phyloP scores from a whole-genome alignment of 1,140 invertebrate genomes.

The Eurosta solidaginis region DNA sequence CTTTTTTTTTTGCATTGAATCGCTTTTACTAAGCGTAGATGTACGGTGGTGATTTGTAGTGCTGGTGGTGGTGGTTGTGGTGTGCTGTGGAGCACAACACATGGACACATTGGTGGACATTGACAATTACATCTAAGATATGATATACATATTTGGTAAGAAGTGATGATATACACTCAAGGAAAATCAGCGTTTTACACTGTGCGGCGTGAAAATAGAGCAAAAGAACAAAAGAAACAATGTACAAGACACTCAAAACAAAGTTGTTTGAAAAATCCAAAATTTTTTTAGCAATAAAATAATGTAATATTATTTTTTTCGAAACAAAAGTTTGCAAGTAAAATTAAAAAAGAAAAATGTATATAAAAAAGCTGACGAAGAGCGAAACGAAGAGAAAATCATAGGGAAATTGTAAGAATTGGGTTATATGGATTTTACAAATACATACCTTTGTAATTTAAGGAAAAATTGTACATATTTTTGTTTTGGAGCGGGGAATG shows the following conservation, averaged over 20 bases:
- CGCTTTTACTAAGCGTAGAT: constrained; percentile 3
- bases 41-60: background rate
- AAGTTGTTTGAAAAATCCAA: too few relatives aligned
- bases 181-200: background rate
- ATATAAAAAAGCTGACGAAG: background rate
- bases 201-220: constrained; percentile 25
- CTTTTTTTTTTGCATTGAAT: background rate
- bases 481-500: background rate
- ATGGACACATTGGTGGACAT: constrained; percentile 12
- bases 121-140: background rate
- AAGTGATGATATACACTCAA: background rate
- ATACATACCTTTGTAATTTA: background rate
- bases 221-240: too few relatives aligned
- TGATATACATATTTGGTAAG: background rate
- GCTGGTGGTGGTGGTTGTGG: background rate
- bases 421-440: too few relatives aligned
- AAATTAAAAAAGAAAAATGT: background rate
- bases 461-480: background rate
- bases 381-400: background rate
- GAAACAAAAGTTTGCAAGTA: background rate
- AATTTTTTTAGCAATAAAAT: too few relatives aligned
- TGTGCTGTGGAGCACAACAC: constrained; percentile 8
- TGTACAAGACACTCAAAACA: background rate
- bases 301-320: too few relatives aligned
- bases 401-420: background rate